These are phyloP conservation scores for Tetranychus urticae DNA, from an alignment of 1,140 invertebrate species.

Conservation along the genomic window DNA sequence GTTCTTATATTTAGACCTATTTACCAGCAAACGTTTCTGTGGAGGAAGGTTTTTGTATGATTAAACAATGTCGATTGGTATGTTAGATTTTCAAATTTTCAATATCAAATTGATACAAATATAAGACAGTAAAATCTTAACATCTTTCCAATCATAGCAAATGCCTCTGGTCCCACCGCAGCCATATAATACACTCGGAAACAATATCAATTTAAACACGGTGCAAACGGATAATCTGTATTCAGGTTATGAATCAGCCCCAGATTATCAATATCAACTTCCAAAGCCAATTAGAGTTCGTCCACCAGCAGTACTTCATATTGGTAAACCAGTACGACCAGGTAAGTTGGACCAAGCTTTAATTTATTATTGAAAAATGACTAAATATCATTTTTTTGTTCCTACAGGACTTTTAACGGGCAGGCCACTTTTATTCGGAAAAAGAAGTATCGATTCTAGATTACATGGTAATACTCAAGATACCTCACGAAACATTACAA, in stretches of 20 bases:
- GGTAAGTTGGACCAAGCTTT: background rate
- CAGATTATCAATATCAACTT: background rate
- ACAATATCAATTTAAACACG: background rate
- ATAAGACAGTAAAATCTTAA: background rate
- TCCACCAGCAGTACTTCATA: background rate
- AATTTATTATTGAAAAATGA: too few species aligned
- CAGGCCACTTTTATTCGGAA: background rate
- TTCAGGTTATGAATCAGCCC: background rate
- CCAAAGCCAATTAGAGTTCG: background rate
- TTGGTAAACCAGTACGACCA: background rate
- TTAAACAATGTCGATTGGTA: background rate
- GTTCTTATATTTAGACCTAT: background rate
- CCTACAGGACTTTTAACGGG: background rate
- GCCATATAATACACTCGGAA: background rate
- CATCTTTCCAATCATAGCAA: background rate
- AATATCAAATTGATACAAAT: background rate
- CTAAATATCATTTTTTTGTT: too few species aligned
- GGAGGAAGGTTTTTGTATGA: constrained; percentile 2
- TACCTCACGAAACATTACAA: too few species aligned
- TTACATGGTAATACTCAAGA: too few species aligned
- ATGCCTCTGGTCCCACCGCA: background rate
- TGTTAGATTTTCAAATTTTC: background rate
- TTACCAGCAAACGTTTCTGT: constrained; percentile 1
- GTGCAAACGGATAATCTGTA: background rate
- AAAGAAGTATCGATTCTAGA: background rate